Base-by-base conservation (phyloP, 2,113 vertebrate species). In the Caretta caretta region DNA sequence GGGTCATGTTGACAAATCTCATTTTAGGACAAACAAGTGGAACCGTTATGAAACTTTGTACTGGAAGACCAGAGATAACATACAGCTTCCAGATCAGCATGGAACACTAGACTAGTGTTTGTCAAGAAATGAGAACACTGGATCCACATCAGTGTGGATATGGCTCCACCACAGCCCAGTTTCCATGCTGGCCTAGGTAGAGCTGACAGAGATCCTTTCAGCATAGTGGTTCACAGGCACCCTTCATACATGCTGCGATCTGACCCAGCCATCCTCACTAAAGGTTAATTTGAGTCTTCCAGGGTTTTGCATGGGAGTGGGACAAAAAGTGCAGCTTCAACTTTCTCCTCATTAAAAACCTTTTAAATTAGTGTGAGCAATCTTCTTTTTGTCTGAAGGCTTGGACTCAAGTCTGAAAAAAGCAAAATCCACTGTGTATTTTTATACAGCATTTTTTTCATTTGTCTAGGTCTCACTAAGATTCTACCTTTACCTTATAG, bases 401-500 rank as follows among this genome's bases (percentile, higher is more conserved):
- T 49, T 87, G 53, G 91, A 87, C 4, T 79, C 79, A 59, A 5
- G 19, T 42, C 17, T 90, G 75, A 29, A 94, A 87, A 94, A 85
- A 53, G 91, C 25, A 90, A 95, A 88, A 69, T 87, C 65, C 62
- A 62, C 75, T 38, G 38, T 50, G 78, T 88, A 88, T 93, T 92
- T 95, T 94, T 59, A 38, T 17, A 83, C 17, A 79, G 4, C 12
- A 92, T 90, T 51, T 87, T 87, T 87, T 93, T 62, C 6, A 88
- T 88, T 95, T 95, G 38, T 90, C 81, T 1, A 3, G 57, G 29
- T 22, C 80, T 97, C 72, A 90, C 56, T 80, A 96, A 91, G 54
- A 96, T 87, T 92, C 59, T 88, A 65, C 86, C 69, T 79, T 78
- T 79, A 86, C 38, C 83, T 48, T 86, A 88, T 56, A 87, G 90